These are phyloP conservation scores for Acanthosepion lycidas DNA, from an alignment of 2,888 invertebrate genomes.

Conservation along the genomic window DNA sequence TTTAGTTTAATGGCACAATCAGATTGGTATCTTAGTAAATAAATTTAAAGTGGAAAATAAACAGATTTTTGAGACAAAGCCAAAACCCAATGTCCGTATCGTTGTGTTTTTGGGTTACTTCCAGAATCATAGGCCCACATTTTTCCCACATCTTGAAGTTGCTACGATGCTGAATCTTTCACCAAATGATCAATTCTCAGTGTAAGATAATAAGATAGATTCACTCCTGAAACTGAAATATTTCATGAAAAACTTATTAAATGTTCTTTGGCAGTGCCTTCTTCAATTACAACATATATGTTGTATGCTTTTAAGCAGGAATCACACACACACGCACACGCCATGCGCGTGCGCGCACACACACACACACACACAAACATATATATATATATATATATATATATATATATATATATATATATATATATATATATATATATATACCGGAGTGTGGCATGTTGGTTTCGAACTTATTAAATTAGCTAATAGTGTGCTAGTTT, in stretches of 20 bases:
- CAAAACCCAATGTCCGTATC: background rate
- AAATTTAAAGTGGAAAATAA: constrained; percentile 5
- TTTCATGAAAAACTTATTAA: background rate
- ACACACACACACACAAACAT: too few relatives aligned
- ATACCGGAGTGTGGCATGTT: too few relatives aligned
- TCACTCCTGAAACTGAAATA: background rate
- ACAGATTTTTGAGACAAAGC: background rate
- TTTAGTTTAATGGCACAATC: background rate
- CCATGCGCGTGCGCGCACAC: too few relatives aligned
- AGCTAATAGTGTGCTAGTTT: too few relatives aligned
- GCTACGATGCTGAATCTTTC: too few relatives aligned
- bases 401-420: too few relatives aligned
- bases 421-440: too few relatives aligned
- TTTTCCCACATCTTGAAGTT: background rate
- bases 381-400: too few relatives aligned
- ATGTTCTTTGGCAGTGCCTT: background rate
- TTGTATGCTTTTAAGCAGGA: too few relatives aligned
- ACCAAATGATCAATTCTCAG: background rate
- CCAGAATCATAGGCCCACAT: background rate
- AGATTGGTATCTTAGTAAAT: background rate
- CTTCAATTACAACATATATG: background rate
- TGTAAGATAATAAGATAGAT: background rate
- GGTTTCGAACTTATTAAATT: too few relatives aligned
- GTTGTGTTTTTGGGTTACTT: background rate
- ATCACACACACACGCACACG: too few relatives aligned